Conservation (phyloP, 2,888 invertebrate species). For the Rhogogaster chlorosoma region DNA sequence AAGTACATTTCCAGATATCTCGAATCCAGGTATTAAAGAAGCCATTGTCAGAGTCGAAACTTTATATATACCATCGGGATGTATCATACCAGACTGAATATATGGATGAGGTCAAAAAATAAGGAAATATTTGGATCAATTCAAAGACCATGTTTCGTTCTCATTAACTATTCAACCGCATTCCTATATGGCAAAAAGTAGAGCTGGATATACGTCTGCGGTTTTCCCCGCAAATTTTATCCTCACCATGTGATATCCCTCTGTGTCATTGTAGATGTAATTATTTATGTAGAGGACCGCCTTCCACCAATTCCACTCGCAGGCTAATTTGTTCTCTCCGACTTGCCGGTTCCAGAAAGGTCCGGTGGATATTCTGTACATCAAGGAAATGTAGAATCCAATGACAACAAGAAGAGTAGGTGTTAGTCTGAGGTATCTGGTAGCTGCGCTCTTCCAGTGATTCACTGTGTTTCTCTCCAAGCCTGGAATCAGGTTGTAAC, state of each 20-base stretch:
- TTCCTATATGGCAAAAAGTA: background rate
- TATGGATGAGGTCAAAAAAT: background rate
- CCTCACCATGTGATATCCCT: constrained; percentile 78
- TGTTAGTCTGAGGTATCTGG: constrained; percentile 77
- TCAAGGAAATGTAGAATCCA: constrained; percentile 82
- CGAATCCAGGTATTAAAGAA: background rate
- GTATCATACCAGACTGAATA: too few species aligned
- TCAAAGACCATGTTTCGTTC: background rate
- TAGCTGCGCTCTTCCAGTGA: constrained; percentile 35
- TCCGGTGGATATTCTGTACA: constrained; percentile 81
- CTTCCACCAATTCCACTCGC: constrained; percentile 83
- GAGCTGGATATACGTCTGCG: background rate
- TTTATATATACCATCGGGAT: background rate
- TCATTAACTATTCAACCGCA: background rate
- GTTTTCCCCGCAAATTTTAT: background rate
- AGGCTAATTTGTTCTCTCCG: constrained; percentile 81
- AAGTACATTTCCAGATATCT: background rate
- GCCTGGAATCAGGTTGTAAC: constrained; percentile 42
- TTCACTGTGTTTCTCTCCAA: constrained; percentile 44
- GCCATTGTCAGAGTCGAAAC: background rate
- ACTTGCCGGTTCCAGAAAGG: constrained; percentile 83
- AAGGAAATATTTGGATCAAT: background rate
- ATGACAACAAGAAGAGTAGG: constrained; percentile 81
- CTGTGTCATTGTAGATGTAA: constrained; percentile 81
- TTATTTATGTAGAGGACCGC: constrained; percentile 83